A percentile compares a stretch with the other conserved stretches of the same genome.
Conservation (phyloP, 2,888 invertebrate genomes). For the Andrena praecox region DNA sequence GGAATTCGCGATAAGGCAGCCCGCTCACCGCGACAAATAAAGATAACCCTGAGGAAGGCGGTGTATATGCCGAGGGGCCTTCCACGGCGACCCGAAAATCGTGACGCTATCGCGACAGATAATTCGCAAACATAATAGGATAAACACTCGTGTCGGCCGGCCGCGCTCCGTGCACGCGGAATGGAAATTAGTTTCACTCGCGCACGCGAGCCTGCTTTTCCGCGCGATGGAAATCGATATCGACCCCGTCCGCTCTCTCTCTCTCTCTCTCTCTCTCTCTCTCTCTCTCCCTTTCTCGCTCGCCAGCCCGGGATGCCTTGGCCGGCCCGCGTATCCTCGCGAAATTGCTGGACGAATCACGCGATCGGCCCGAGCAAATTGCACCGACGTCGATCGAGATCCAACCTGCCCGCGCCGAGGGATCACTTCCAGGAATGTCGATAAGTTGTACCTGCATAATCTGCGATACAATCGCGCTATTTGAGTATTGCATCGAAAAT, state of each 20-base stretch:
- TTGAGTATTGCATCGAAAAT: background rate
- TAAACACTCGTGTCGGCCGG: constrained; percentile 51
- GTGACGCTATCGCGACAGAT: constrained; percentile 65
- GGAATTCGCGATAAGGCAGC: constrained; percentile 28
- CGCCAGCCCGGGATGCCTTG: constrained; percentile 22
- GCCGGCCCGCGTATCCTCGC: constrained; percentile 7
- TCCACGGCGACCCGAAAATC: constrained; percentile 56
- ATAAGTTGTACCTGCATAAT: background rate
- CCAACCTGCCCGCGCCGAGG: background rate
- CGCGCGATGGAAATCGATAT: constrained; percentile 64
- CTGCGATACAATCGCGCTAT: background rate
- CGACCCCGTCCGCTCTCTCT: constrained; percentile 31
- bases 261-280: constrained; percentile 29
- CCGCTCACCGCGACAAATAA: constrained; percentile 20
- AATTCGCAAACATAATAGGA: constrained; percentile 68
- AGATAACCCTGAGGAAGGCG: constrained; percentile 33
- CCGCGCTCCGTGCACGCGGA: constrained; percentile 25
- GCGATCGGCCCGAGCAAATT: constrained; percentile 11
- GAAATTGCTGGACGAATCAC: constrained; percentile 4
- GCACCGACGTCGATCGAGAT: constrained; percentile 1
- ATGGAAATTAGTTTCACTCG: constrained; percentile 68
- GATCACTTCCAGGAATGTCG: background rate
- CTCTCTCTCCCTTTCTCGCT: constrained; percentile 31
- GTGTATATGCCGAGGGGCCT: constrained; percentile 6
- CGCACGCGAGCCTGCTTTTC: constrained; percentile 64